Evolutionary conservation across 2,888 invertebrate species (phyloP), one percentile per base, ranked within the genome.

Genomic region (Petrolisthes cinctipes): DNA sequence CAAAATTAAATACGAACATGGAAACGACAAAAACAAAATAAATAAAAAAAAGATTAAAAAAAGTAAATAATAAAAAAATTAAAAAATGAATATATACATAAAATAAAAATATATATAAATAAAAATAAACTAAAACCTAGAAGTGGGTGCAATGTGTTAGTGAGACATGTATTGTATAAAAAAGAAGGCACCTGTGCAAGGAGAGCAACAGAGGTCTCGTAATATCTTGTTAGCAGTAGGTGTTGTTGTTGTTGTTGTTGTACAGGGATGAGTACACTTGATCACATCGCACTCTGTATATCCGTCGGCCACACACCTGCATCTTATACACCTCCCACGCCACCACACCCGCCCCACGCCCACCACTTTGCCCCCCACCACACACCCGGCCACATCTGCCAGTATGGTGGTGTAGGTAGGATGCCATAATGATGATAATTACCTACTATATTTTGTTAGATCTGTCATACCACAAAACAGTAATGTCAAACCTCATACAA

Each of bases 201-300:
- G 80, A 11, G 82, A 66, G 53, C 82, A 82, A 51, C 82, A 82
- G 9, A 66, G 51, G 68, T 82, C 66, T 37, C 2, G 37, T 37
- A 2, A 37, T 37, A 37, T 37, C 37, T 37, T 37, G 20, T 71
- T 37, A 66, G 17, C 37, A 20, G 9, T 51, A 11, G 53, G 79
- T 6, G 79, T 11, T 7, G 11, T 20, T 37, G 37, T 11, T 7
- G 11, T 20, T 37, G 37, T 0, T 6, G 71, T 6, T n/a, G 14
- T 14, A 66, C 82, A 82, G 0, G 85, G 73, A 76, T 61, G 73
- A 71, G 86, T 75, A 73, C 90, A 90, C 68, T 86, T 85, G 57
- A 89, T 90, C 37, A 90, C 85, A 73, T 86, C 85, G 78, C 89
- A 90, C 82, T 90, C 89, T 5, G 89, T 86, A 76, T 90, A 90